These are phyloP conservation scores for Saturnia pavonia DNA, from an alignment of 2,888 invertebrate genomes.

Conservation along the genomic window DNA sequence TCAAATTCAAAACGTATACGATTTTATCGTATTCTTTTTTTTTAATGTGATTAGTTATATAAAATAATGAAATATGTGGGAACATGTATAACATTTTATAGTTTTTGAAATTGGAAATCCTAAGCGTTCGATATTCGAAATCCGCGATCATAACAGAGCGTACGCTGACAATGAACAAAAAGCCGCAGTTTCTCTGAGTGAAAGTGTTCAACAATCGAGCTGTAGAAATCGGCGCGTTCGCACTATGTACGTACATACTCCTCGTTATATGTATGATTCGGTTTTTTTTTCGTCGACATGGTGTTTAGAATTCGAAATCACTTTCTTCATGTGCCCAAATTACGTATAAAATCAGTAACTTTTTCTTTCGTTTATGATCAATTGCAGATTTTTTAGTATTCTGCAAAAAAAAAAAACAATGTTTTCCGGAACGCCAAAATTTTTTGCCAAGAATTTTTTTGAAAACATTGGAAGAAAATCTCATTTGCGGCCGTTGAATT, in stretches of 20 bases:
- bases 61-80: too few relatives aligned
- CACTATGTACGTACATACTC: slow-evolving; percentile 36
- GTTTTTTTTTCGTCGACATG: slow-evolving; percentile 30
- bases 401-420: too few relatives aligned
- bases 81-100: too few relatives aligned
- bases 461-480: too few relatives aligned
- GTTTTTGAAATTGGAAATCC: slow-evolving; percentile 37
- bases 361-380: too few relatives aligned
- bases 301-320: slow-evolving; percentile 9
- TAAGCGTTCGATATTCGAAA: slow-evolving; percentile 53
- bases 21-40: background rate
- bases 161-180: slow-evolving; percentile 69
- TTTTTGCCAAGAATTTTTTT: too few relatives aligned
- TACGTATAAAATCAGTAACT: background rate
- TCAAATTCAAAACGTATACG: background rate
- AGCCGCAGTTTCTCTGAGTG: slow-evolving; percentile 77
- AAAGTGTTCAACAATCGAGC: slow-evolving; percentile 70
- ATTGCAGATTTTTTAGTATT: too few relatives aligned
- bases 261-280: slow-evolving; percentile 36
- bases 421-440: too few relatives aligned
- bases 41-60: background rate
- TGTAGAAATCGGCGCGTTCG: slow-evolving; percentile 61
- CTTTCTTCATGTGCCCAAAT: slow-evolving; percentile 16
- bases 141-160: slow-evolving; percentile 45
- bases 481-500: too few relatives aligned